Base-by-base conservation (phyloP, 2,888 invertebrate species). In the Sphecodes monilicornis region DNA sequence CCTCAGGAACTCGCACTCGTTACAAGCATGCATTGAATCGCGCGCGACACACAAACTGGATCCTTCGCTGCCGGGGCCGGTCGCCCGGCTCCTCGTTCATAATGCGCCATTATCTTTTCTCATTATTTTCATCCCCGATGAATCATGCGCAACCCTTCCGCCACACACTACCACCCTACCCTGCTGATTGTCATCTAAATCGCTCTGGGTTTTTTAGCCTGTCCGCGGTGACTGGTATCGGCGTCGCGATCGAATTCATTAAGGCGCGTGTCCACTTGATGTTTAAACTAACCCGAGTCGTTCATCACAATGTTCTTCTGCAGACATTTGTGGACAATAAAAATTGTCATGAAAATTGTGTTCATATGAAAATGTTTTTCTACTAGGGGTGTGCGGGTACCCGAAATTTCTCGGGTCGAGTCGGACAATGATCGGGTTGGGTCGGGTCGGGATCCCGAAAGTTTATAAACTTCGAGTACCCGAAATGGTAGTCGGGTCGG, bases 1-100 rank as follows among this genome's bases (percentile, higher is more conserved):
- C 74, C 76, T 70, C 78, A 74, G 77, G 75, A 64, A 69, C 85
- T 77, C 71, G 71, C 66, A 77, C 86, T 85, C 82, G 82, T 82
- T 80, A 83, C 75, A 57, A 50, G 60, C 64, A n/a, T 32, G 54
- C 80, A 79, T 74, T 74, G 76, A 85, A 73, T 70, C 69, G 66
- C 29, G 57, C 8, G 39, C 66, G 75, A 50, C 71, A 76, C 74
- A 75, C 72, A 68, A 82, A 75, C 50, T 50, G 50, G 50, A 50
- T 50, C 50, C 50, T 50, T 10, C 50, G 46, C 32, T 11, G 46
- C 16, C 16, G 46, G 60, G 57, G 36, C 60, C 57, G n/a, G 13
- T 8, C 36, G 8, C 71, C 29, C 29, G 68, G 36, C 50, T 50
- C 50, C 50, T 22, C 50, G 50, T 50, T 50, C 22, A 5, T 46